Evolutionary conservation across 2,888 invertebrate species (phyloP).

Genomic region (Rhynchonema sp.): DNA sequence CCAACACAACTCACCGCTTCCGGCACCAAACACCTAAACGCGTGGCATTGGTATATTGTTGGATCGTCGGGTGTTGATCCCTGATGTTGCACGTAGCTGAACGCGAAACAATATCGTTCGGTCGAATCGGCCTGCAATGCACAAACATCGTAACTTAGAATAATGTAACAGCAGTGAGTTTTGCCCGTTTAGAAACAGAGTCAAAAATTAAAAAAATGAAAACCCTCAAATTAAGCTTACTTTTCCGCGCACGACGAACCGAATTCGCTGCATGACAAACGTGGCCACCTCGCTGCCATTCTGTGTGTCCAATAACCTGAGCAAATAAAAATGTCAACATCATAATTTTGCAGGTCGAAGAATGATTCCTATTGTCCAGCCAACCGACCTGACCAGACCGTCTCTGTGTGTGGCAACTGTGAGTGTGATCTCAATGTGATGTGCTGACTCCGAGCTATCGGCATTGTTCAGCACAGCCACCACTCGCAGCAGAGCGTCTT

Average conservation of each 20-base stretch:
- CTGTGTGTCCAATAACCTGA: conserved; percentile 51
- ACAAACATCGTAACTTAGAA: too few species aligned
- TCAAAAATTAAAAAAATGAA: too few species aligned
- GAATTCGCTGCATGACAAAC: conserved; percentile 42
- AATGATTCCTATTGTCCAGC: background rate
- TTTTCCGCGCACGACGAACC: conserved; percentile 6
- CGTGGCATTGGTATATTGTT: background rate
- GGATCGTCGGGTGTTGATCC: background rate
- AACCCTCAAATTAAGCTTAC: too few species aligned
- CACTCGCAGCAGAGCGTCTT: conserved; percentile 48
- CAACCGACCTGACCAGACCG: conserved; percentile 71
- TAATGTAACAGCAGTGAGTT: too few species aligned
- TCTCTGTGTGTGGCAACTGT: conserved; percentile 79
- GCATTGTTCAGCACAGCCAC: conserved; percentile 75
- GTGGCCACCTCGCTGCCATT: conserved; percentile 60
- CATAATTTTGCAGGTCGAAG: too few species aligned
- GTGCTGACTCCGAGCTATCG: conserved; percentile 37
- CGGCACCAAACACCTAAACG: conserved; percentile 10
- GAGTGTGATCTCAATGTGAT: conserved; percentile 54
- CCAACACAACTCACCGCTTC: conserved; percentile 16
- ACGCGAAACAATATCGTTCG: background rate
- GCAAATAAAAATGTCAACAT: too few species aligned
- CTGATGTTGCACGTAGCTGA: background rate
- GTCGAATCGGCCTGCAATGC: background rate
- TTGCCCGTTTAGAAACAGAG: too few species aligned